Evolutionary conservation across 2,888 invertebrate genomes (phyloP), one percentile per base, ranked within the genome.

Genomic region (Aleiodes alternator): DNA sequence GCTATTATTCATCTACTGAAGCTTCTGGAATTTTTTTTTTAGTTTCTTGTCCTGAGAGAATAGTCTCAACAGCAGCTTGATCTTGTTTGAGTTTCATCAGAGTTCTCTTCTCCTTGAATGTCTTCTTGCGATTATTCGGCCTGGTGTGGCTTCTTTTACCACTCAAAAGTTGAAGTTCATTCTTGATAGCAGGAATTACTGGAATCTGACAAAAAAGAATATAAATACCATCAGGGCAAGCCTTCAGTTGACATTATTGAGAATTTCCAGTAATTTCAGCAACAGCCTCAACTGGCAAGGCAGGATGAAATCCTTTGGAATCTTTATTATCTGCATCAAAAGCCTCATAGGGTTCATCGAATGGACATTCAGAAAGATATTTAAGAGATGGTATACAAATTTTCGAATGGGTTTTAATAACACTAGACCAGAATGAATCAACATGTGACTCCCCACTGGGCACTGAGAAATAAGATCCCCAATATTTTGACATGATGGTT

Each of bases 401-500:
- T 88, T 93, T 93, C 0, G 94, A 90, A 85, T 94, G 91, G 70
- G 91, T 92, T 72, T 91, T 90, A 77, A 95, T 93, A 23, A 94
- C 89, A 73, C 91, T 87, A 9, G 92, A 92, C 94, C 94, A 95
- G 61, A 94, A 89, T 0, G 94, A 85, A 69, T 85, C 82, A 4
- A 73, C 75, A 14, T 66, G 92, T 34, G 88, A 84, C 2, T 88
- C 81, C 0, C 70, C 43, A 72, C 90, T 82, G 76, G 87, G 82
- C 5, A 86, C 87, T 70, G 89, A 88, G 84, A 95, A 94, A 86
- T 94, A 94, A 0, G 95, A 94, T 0, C 94, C 94, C 95, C 95
- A 95, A 70, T 90, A 86, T 4, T 90, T 90, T 0, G 94, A 94
- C 55, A 90, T 88, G 12, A 94, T 85, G 72, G 92, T 90, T 48